Evolutionary conservation across 2,797 vertebrate genomes (phyloP), one percentile per base, ranked within the genome.

Genomic region (Merluccius polli): DNA sequence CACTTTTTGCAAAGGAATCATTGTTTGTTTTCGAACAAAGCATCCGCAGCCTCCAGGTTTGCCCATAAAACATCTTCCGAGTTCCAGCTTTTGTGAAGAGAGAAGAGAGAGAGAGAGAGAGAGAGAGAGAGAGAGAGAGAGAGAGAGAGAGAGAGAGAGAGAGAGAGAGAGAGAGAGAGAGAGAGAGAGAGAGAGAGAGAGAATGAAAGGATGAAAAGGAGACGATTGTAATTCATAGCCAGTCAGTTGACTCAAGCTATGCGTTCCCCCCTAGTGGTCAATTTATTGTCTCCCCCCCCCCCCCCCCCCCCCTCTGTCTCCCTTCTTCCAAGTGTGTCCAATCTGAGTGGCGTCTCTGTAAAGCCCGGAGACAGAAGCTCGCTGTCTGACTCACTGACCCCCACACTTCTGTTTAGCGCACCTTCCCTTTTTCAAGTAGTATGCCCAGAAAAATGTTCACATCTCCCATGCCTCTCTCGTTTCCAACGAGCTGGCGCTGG

Each of bases 1-100:
- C 6, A n/a, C n/a, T n/a, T n/a, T n/a, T n/a, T n/a, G n/a, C n/a
- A n/a, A n/a, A n/a, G n/a, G 75, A 85, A 8, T 3, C 3, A 35
- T n/a, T 59, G 52, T 59, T 59, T 59, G 52, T 59, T 59, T 59
- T n/a, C 21, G 16, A 84, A 84, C 79, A 86, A 80, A 80, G 73
- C 82, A 76, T 18, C n/a, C 80, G 81, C 83, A 8, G 21, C 52
- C 73, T 41, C 76, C 15, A 9, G 44, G 73, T 75, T 73, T 78
- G 76, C 78, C 65, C 74, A 76, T 80, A 71, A 79, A 63, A 31
- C 75, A 52, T 70, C 81, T 79, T 84, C 85, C 75, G 74, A 59
- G 52, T n/a, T 2, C 21, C 75, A 76, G 79, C 71, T 77, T 77
- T 75, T 81, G 69, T 33, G n/a, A 32, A 52, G 75, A 80, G 36